Conservation (phyloP, 92 coral and sea anemone genomes). For the Blastomussa wellsi region DNA sequence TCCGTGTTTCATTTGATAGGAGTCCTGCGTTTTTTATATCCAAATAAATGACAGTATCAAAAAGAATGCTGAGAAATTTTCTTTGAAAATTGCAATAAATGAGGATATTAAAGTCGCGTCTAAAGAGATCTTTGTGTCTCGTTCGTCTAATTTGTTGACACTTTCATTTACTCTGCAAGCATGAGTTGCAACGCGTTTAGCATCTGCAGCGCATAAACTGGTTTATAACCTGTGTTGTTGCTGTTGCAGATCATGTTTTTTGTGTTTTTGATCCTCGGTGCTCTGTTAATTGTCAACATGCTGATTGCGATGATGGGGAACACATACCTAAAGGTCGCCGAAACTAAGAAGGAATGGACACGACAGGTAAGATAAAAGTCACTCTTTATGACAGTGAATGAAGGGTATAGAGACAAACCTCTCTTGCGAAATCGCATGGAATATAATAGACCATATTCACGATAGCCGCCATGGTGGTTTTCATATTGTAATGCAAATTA, state of each 20-base stretch:
- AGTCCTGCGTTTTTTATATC: not conserved
- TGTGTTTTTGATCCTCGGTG: constrained; percentile 74
- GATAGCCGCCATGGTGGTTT: too few relatives aligned
- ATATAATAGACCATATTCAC: too few relatives aligned
- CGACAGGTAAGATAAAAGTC: constrained; percentile 64
- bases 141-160: too few relatives aligned
- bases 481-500: too few relatives aligned
- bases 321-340: constrained; percentile 76
- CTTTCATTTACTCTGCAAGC: not conserved
- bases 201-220: not conserved
- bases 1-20: not conserved
- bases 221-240: not conserved
- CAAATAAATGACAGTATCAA: not conserved
- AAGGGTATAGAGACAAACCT: too few relatives aligned
- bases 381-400: too few relatives aligned
- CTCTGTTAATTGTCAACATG: constrained; percentile 84
- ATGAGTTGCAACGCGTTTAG: not conserved
- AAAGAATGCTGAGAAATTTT: too few relatives aligned
- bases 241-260: constrained; percentile 71
- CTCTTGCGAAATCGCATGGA: too few relatives aligned
- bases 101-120: not conserved
- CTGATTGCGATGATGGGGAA: constrained; percentile 94
- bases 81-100: not conserved
- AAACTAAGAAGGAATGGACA: constrained; percentile 89
- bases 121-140: not conserved